phyloP scores from a whole-genome alignment of 2,888 invertebrate genomes.

The Ganaspis brasiliensis region DNA sequence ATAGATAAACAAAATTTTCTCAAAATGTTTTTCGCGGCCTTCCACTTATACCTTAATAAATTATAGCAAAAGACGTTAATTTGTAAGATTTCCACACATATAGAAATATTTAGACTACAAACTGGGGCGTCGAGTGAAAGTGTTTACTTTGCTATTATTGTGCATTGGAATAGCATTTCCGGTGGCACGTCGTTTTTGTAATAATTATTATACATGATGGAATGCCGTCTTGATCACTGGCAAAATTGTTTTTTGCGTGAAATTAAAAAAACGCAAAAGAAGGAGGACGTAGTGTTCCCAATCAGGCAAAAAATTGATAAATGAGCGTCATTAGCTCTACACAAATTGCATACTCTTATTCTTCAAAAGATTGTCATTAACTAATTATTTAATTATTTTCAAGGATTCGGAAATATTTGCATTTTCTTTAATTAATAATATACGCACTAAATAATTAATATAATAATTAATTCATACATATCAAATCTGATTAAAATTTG shows the following conservation, averaged over 20 bases:
- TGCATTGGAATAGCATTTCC: constrained; percentile 36
- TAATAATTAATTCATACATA: too few relatives aligned
- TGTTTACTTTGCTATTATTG: constrained; percentile 36
- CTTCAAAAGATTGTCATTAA: constrained; percentile 7
- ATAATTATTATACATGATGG: constrained; percentile 12
- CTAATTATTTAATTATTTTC: background rate
- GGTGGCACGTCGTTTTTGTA: constrained; percentile 28
- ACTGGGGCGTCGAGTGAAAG: constrained; percentile 43
- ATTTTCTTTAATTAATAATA: background rate
- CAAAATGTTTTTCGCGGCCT: background rate
- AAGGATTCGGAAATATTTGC: too few relatives aligned
- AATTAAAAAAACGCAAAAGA: constrained; percentile 16
- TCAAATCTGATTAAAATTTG: too few relatives aligned
- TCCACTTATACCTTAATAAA: background rate
- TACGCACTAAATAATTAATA: background rate
- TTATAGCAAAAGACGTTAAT: constrained; percentile 20
- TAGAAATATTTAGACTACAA: constrained; percentile 33
- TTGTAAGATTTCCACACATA: background rate
- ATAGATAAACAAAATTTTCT: constrained; percentile 6
- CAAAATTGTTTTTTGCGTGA: background rate
- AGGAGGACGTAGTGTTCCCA: background rate
- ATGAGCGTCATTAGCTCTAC: constrained; percentile 21
- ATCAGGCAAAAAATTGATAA: constrained; percentile 31
- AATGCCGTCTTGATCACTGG: background rate
- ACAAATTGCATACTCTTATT: constrained; percentile 11